Conservation (phyloP, 2,888 invertebrate species). For the Spisula solida region DNA sequence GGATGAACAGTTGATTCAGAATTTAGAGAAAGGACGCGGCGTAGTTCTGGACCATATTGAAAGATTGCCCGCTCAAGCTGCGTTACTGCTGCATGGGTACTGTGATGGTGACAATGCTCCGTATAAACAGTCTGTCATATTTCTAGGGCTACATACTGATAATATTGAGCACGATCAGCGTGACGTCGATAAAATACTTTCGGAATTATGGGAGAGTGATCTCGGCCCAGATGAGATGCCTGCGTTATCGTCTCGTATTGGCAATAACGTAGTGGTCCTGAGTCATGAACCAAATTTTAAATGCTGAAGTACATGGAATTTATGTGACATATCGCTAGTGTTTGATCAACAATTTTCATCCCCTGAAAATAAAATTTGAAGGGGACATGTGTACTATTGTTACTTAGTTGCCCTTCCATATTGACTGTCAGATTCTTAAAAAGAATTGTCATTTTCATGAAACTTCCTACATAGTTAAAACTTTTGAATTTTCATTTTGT, state of each 20-base stretch:
- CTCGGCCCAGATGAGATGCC: constrained; percentile 80
- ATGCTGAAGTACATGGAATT: constrained; percentile 23
- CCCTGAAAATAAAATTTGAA: too few species aligned
- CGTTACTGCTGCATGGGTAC: constrained; percentile 83
- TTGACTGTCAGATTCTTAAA: too few species aligned
- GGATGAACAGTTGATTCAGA: constrained; percentile 72
- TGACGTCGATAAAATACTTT: constrained; percentile 68
- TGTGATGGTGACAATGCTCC: constrained; percentile 86
- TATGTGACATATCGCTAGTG: too few species aligned
- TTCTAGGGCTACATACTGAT: constrained; percentile 75
- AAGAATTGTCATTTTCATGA: too few species aligned
- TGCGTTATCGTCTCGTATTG: constrained; percentile 80
- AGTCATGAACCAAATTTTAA: constrained; percentile 66
- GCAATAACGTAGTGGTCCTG: constrained; percentile 79
- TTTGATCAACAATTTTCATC: too few species aligned
- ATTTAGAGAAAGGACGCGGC: constrained; percentile 63
- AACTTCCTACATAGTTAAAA: too few species aligned
- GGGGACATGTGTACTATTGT: too few species aligned
- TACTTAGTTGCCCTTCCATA: too few species aligned
- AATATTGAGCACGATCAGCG: constrained; percentile 44
- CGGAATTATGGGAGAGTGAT: constrained; percentile 73
- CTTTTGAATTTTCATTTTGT: too few species aligned
- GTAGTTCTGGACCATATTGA: constrained; percentile 82
- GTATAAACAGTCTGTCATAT: constrained; percentile 80
- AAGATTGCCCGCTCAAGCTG: constrained; percentile 75